phyloP scores from a whole-genome alignment of 2,797 vertebrate species.

The Hemitrygon akajei region DNA sequence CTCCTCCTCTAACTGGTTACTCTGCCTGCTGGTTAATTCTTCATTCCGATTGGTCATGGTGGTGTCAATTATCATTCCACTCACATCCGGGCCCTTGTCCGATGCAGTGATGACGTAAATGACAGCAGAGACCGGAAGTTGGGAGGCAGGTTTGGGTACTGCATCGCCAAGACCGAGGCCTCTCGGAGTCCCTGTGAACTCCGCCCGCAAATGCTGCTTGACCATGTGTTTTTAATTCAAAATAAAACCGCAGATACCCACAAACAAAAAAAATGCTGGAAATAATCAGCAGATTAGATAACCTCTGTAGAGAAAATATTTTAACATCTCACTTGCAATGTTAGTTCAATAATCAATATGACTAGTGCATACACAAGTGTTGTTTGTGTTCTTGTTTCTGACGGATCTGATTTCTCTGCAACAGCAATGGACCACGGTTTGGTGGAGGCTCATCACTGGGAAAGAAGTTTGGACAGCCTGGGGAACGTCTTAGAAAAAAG shows the following conservation, averaged over 20 bases:
- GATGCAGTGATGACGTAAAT: not conserved
- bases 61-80: not conserved
- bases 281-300: too few relatives aligned
- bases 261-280: too few relatives aligned
- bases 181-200: too few relatives aligned
- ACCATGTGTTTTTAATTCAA: too few relatives aligned
- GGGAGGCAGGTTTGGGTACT: not conserved
- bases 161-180: too few relatives aligned
- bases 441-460: constrained; percentile 69
- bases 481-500: constrained; percentile 89
- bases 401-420: not conserved
- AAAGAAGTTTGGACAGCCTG: constrained; percentile 93
- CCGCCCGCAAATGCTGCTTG: too few relatives aligned
- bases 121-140: not conserved
- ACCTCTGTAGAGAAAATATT: too few relatives aligned
- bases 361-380: too few relatives aligned
- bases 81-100: not conserved
- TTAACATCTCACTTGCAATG: too few relatives aligned
- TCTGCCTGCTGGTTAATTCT: not conserved
- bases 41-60: not conserved
- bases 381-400: not conserved
- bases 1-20: not conserved
- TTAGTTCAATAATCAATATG: too few relatives aligned
- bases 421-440: constrained; percentile 60
- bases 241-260: too few relatives aligned